Evolutionary conservation across 2,888 invertebrate genomes (phyloP).

Genomic region (Andrena trimmerana): DNA sequence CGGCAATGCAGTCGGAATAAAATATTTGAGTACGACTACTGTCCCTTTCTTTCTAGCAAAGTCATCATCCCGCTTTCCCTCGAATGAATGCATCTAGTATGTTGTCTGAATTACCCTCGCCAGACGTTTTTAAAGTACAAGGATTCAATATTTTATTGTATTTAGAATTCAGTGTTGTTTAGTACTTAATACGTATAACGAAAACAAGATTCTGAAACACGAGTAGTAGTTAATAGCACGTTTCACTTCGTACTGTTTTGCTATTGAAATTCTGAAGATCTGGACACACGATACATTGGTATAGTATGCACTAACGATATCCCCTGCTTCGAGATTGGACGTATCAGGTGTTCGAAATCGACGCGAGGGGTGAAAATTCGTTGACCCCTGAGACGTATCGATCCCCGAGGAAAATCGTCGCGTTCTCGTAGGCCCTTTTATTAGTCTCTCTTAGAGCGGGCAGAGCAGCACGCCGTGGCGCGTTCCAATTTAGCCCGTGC

Average conservation of each 20-base stretch:
- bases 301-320: background rate
- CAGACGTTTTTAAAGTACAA: background rate
- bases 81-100: background rate
- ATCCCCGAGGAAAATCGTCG: conserved; percentile 40
- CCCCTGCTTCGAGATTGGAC: conserved; percentile 4
- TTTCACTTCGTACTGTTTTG: background rate
- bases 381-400: conserved; percentile 25
- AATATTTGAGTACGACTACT: conserved; percentile 67
- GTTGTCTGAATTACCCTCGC: background rate
- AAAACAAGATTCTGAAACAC: too few species aligned
- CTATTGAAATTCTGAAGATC: background rate
- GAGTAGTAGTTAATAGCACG: too few species aligned
- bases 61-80: background rate
- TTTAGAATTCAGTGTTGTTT: too few species aligned
- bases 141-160: too few species aligned
- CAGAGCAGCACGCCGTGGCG: conserved; percentile 51
- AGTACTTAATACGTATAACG: background rate
- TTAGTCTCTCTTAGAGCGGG: conserved; percentile 34
- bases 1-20: conserved; percentile 64
- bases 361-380: background rate
- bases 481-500: conserved; percentile 77
- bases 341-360: conserved; percentile 17
- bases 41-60: conserved; percentile 35
- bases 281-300: background rate
- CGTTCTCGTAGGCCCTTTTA: conserved; percentile 39